A percentile compares a stretch with the other conserved stretches of the same genome.
Evolutionary conservation across 2,113 vertebrate genomes (phyloP).

Genomic region (Trochalopteron elliotii): DNA sequence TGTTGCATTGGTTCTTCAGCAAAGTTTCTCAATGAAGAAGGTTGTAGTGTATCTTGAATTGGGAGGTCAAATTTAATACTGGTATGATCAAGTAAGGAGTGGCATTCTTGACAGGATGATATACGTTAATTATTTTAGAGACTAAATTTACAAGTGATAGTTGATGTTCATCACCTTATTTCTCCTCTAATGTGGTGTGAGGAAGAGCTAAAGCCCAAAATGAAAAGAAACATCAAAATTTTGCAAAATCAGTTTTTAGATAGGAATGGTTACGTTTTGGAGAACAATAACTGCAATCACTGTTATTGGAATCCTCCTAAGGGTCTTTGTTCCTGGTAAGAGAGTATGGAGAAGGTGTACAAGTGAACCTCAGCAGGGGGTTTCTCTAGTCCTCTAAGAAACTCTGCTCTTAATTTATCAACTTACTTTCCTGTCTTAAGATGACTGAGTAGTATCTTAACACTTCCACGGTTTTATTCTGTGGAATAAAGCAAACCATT

Average conservation of each 20-base stretch:
- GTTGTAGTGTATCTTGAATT: neutral
- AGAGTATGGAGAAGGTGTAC: neutral
- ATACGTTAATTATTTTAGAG: neutral
- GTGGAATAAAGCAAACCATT: neutral
- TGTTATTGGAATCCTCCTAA: neutral
- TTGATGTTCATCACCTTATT: neutral
- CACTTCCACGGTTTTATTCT: neutral
- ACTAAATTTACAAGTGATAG: neutral
- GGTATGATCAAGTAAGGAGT: neutral
- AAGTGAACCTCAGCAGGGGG: neutral
- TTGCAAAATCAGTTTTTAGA: neutral
- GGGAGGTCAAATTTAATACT: neutral
- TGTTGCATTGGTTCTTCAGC: neutral
- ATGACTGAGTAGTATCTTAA: neutral
- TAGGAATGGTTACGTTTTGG: neutral
- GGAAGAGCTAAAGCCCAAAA: neutral
- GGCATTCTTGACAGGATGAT: neutral
- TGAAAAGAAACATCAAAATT: neutral
- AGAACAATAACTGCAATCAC: neutral
- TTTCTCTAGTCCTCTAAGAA: neutral
- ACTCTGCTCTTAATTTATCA: neutral
- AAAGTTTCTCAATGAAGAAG: neutral
- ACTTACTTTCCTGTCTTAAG: neutral
- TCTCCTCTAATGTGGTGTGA: neutral
- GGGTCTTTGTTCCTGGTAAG: neutral